phyloP scores from a whole-genome alignment of 2,113 vertebrate species.

The Scalopus aquaticus region DNA sequence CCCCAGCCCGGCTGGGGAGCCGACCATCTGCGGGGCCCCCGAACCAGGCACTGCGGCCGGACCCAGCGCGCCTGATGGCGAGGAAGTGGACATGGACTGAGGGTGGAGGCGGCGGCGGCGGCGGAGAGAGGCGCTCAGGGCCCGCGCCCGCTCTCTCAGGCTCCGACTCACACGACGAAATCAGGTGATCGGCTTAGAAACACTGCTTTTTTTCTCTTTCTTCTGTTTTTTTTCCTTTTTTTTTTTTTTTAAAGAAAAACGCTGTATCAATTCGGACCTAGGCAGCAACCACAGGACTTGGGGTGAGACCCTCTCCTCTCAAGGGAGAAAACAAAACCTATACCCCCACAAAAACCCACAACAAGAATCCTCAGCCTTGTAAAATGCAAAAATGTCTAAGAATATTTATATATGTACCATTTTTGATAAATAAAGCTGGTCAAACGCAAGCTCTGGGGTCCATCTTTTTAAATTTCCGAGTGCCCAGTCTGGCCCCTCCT shows the following conservation, averaged over 20 bases:
- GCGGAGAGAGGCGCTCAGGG: background rate
- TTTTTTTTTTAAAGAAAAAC: conserved; percentile 64
- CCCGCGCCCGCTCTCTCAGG: background rate
- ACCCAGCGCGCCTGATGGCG: conserved; percentile 86
- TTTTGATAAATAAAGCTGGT: conserved; percentile 96
- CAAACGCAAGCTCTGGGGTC: conserved; percentile 79
- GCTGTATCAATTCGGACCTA: conserved; percentile 78
- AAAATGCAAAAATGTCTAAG: conserved; percentile 97
- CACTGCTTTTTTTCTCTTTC: conserved; percentile 32
- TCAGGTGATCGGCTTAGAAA: conserved; percentile 88
- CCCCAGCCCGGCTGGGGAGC: conserved; percentile 85
- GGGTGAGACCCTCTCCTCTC: conserved; percentile 83
- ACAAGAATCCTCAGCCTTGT: conserved; percentile 96
- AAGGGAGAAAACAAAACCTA: conserved; percentile 60
- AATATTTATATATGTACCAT: conserved; percentile 99
- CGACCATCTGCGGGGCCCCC: conserved; percentile 73
- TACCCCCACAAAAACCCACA: conserved; percentile 85
- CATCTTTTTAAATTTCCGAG: conserved; percentile 47
- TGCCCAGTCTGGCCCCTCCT: background rate
- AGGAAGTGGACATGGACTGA: conserved; percentile 95
- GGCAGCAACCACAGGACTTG: conserved; percentile 83
- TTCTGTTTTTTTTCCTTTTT: conserved; percentile 72
- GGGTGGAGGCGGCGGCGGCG: background rate
- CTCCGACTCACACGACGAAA: conserved; percentile 83
- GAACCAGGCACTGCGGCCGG: conserved; percentile 84